Percentiles rank a stretch among this genome's conserved stretches.
These are phyloP conservation scores for Morinoia aosen DNA, from an alignment of 2,888 invertebrate species.

Conservation along the genomic window DNA sequence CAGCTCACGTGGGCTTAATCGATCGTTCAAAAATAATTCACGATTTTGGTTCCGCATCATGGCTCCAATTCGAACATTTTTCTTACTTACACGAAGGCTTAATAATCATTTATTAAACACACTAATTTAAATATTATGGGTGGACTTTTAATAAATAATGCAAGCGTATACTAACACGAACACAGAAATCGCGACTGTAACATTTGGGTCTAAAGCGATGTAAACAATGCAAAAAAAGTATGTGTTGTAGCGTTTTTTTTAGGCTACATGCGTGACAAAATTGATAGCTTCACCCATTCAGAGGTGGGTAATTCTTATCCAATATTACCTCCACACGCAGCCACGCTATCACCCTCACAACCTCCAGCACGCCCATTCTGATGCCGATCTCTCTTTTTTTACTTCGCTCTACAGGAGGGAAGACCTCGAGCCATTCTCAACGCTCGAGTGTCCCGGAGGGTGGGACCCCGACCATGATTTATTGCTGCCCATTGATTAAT, in stretches of 20 bases:
- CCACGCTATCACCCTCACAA: not conserved
- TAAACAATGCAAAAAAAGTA: not conserved
- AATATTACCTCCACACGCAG: not conserved
- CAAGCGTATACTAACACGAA: too few relatives aligned
- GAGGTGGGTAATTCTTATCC: not conserved
- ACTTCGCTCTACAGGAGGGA: not conserved
- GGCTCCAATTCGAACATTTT: not conserved
- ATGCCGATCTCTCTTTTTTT: constrained; percentile 22
- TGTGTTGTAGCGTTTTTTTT: not conserved
- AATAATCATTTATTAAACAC: not conserved
- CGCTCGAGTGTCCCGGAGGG: constrained; percentile 15
- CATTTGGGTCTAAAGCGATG: not conserved
- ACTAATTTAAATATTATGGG: too few relatives aligned
- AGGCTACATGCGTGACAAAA: not conserved
- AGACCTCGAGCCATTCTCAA: not conserved
- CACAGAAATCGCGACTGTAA: not conserved
- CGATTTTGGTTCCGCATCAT: not conserved
- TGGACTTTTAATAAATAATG: too few relatives aligned
- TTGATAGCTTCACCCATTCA: not conserved
- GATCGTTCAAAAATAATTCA: not conserved
- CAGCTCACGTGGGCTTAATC: not conserved
- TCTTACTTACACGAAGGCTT: not conserved
- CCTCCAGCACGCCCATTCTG: not conserved
- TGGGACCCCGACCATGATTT: constrained; percentile 9
- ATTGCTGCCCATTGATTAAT: constrained; percentile 52